phyloP scores from a whole-genome alignment of 2,113 vertebrate species.

The Lamprotornis superbus region DNA sequence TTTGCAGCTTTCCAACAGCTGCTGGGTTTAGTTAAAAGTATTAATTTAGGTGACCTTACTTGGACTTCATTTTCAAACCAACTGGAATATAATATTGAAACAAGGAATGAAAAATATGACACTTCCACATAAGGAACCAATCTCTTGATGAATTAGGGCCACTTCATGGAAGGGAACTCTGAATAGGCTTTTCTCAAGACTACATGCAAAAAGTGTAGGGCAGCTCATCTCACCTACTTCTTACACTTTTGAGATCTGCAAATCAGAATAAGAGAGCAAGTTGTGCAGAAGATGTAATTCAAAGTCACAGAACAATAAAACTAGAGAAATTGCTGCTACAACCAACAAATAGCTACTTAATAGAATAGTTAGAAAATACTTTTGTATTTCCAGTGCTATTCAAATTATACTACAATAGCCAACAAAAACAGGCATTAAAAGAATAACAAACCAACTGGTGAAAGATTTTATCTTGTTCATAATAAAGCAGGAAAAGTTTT shows the following conservation, averaged over 20 bases:
- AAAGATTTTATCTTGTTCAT: background rate
- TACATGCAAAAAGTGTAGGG: background rate
- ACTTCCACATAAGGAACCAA: background rate
- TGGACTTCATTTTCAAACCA: background rate
- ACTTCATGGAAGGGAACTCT: background rate
- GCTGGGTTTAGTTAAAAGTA: background rate
- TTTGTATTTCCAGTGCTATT: background rate
- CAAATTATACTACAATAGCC: background rate
- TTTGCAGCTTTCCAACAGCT: background rate
- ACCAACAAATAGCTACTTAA: background rate
- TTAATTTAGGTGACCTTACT: background rate
- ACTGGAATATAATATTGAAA: background rate
- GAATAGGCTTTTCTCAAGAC: background rate
- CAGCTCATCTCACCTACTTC: background rate
- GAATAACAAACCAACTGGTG: background rate
- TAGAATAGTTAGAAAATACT: background rate
- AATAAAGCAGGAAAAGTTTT: background rate
- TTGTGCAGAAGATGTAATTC: background rate
- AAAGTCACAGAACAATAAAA: background rate
- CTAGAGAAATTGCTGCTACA: background rate
- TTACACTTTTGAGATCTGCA: background rate
- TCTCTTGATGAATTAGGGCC: background rate
- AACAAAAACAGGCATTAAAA: background rate
- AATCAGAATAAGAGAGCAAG: background rate
- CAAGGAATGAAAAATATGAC: background rate